Conservation (phyloP, 1,140 invertebrate species). For the Drosophila nebulosa region DNA sequence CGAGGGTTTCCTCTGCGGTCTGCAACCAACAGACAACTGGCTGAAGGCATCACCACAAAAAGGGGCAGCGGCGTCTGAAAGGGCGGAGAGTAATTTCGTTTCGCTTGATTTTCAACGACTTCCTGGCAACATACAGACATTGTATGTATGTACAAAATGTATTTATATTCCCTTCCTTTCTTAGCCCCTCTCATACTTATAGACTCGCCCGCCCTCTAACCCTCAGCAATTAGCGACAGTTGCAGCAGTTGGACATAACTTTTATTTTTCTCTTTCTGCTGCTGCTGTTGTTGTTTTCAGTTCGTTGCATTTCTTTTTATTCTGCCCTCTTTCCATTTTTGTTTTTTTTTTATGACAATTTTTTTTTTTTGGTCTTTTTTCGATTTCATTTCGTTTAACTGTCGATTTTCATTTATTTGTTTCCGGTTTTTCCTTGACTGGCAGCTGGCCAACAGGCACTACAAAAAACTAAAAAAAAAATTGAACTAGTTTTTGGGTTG, state of each 20-base stretch:
- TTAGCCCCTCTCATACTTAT: conserved; percentile 8
- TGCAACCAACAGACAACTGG: conserved; percentile 54
- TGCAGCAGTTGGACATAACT: conserved; percentile 61
- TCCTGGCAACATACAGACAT: conserved; percentile 43
- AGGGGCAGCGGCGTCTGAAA: neutral
- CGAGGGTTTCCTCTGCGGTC: conserved; percentile 44
- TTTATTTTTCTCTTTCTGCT: conserved; percentile 1
- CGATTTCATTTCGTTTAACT: conserved; percentile 68
- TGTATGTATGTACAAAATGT: conserved; percentile 8
- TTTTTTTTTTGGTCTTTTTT: conserved; percentile 53
- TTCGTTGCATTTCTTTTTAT: conserved; percentile 33
- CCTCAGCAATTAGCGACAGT: conserved; percentile 71
- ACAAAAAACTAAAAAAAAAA: neutral
- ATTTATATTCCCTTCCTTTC: neutral
- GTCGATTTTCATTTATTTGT: conserved; percentile 70
- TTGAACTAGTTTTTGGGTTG: conserved; percentile 46
- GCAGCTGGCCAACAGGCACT: conserved; percentile 6
- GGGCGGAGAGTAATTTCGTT: conserved; percentile 67
- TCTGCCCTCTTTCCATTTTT: neutral
- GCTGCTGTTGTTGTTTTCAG: conserved; percentile 44
- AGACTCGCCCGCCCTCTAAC: conserved; percentile 33
- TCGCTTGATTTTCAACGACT: conserved; percentile 76
- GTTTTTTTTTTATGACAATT: conserved; percentile 61
- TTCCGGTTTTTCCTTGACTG: conserved; percentile 45
- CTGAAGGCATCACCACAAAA: conserved; percentile 36